A percentile compares a stretch with the other conserved stretches of the same genome.
Evolutionary conservation across 2,888 invertebrate genomes (phyloP).

Genomic region (Cancer borealis): DNA sequence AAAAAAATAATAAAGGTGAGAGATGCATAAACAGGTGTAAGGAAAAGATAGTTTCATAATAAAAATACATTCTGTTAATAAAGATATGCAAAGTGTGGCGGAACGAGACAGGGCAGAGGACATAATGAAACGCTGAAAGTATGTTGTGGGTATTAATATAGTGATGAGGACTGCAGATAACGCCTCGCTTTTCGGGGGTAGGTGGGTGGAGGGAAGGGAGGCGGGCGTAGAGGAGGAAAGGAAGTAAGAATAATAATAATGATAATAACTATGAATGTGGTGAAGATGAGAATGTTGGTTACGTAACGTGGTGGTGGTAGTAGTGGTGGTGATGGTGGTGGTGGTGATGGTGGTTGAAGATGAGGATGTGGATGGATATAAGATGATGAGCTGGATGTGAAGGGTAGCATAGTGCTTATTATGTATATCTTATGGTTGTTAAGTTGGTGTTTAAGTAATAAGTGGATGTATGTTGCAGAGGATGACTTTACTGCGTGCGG

Average conservation of each 20-base stretch:
- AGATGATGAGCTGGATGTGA: background rate
- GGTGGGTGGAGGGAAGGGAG: background rate
- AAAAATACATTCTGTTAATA: background rate
- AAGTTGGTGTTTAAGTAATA: no score
- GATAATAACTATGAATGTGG: background rate
- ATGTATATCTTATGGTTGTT: no score
- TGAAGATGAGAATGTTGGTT: constrained; percentile 4
- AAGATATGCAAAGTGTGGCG: constrained; percentile 8
- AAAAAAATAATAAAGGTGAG: background rate
- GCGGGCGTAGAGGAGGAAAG: no score
- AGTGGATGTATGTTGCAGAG: no score
- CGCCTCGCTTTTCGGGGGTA: background rate
- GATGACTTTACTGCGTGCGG: no score
- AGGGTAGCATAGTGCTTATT: background rate
- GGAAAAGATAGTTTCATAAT: background rate
- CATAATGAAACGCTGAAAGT: background rate
- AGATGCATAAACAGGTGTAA: constrained; percentile 10
- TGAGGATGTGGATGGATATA: background rate
- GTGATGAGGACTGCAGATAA: background rate
- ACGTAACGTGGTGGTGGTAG: background rate
- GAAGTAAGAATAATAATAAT: background rate
- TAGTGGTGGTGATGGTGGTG: constrained; percentile 3
- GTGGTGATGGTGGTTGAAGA: background rate
- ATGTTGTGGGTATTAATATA: constrained; percentile 8
- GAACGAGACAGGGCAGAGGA: background rate